These are phyloP conservation scores for Heliothis peltigera DNA, from an alignment of 2,888 invertebrate species.

Conservation along the genomic window DNA sequence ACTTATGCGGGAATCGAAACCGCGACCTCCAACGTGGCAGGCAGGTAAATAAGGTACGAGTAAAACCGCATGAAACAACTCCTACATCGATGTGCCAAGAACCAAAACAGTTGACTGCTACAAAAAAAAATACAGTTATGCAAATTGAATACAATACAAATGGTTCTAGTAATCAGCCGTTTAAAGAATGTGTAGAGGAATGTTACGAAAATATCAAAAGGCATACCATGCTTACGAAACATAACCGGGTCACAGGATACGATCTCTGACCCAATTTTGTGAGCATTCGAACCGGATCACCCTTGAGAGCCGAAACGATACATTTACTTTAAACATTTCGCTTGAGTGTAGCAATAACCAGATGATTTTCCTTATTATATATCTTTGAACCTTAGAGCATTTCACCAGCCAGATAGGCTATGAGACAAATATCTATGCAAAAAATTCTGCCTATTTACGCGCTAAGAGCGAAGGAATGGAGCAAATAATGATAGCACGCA, in stretches of 20 bases:
- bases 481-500: no score
- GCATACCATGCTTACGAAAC: constrained; percentile 12
- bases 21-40: no score
- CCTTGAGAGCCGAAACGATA: constrained; percentile 21
- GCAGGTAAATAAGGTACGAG: no score
- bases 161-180: not conserved
- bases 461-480: no score
- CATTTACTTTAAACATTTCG: constrained; percentile 23
- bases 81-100: no score
- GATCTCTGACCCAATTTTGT: constrained; percentile 49
- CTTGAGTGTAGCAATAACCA: constrained; percentile 7
- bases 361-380: constrained; percentile 2
- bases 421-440: no score
- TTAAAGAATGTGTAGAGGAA: not conserved
- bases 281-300: constrained; percentile 24
- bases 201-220: constrained; percentile 5
- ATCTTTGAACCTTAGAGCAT: no score
- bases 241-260: constrained; percentile 36
- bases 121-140: not conserved
- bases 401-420: no score
- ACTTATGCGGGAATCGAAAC: no score
- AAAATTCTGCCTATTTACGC: no score
- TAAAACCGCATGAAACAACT: no score
- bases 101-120: no score
- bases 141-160: not conserved